Evolutionary conservation across 1,140 invertebrate genomes (phyloP).

Genomic region (Dreissena polymorpha): DNA sequence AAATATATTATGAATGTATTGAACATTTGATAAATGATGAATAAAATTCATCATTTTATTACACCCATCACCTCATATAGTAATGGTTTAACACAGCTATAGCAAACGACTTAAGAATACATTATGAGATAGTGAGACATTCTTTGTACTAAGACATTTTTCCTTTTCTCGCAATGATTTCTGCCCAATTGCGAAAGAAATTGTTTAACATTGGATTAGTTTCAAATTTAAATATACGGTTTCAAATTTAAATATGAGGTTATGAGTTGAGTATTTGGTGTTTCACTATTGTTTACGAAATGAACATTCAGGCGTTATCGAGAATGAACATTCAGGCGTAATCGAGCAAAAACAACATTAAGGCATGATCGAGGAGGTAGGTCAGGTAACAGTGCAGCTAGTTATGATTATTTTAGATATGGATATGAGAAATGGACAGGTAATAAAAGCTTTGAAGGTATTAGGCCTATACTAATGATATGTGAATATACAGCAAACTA

Average conservation of each 20-base stretch:
- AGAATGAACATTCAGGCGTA: neutral
- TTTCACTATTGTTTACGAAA: too few relatives aligned
- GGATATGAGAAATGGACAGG: too few relatives aligned
- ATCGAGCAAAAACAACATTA: neutral
- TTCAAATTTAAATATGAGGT: too few relatives aligned
- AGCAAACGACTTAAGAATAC: too few relatives aligned
- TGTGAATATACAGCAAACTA: neutral
- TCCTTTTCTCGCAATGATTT: too few relatives aligned
- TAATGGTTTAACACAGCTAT: neutral
- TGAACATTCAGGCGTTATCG: neutral
- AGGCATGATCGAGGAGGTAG: slow-evolving; percentile 5
- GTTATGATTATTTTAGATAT: neutral
- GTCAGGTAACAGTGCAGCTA: slow-evolving; percentile 3
- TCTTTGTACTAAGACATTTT: too few relatives aligned
- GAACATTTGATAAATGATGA: neutral
- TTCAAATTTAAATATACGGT: too few relatives aligned
- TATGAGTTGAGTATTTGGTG: too few relatives aligned
- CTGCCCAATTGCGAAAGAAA: too few relatives aligned
- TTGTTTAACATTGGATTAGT: too few relatives aligned
- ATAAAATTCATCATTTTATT: neutral
- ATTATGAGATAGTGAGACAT: too few relatives aligned
- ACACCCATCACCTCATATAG: neutral
- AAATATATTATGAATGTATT: neutral
- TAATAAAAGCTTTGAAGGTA: too few relatives aligned
- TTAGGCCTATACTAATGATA: neutral